Evolutionary conservation across 1,140 invertebrate genomes (phyloP).

Genomic region (Adoxophyes honmai): DNA sequence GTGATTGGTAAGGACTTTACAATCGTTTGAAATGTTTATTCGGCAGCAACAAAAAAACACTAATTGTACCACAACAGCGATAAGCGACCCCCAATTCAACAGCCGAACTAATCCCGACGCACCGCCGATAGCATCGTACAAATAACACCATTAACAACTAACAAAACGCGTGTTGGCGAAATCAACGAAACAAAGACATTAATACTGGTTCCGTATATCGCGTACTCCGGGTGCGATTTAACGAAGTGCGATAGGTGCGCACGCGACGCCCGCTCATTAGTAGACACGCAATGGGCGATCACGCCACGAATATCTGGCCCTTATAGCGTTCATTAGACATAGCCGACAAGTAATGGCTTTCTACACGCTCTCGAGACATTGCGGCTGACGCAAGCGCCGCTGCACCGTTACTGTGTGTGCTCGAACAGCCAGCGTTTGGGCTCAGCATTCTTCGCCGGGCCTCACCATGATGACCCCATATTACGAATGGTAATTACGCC

Average conservation of each 20-base stretch:
- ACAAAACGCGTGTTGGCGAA: slow-evolving; percentile 29
- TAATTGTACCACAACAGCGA: background rate
- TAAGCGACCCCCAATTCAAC: background rate
- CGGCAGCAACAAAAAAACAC: no score
- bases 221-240: slow-evolving; percentile 54
- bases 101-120: background rate
- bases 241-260: slow-evolving; percentile 58
- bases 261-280: slow-evolving; percentile 70
- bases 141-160: slow-evolving; percentile 11
- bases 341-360: slow-evolving; percentile 47
- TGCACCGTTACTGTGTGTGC: no score
- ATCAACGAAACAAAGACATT: slow-evolving; percentile 50
- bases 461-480: background rate
- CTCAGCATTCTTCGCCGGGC: background rate
- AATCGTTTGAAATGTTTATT: no score
- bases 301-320: slow-evolving; percentile 42
- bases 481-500: slow-evolving; percentile 11
- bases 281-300: slow-evolving; percentile 54
- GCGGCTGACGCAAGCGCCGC: background rate
- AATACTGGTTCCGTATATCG: slow-evolving; percentile 33
- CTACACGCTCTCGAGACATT: slow-evolving; percentile 31
- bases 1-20: no score
- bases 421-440: background rate
- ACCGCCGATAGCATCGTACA: slow-evolving; percentile 7
- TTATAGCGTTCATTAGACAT: slow-evolving; percentile 56